A percentile compares a stretch with the other conserved stretches of the same genome.
These are phyloP conservation scores for Pseudochirops cupreus DNA, from an alignment of 2,797 vertebrate species.

Conservation along the genomic window DNA sequence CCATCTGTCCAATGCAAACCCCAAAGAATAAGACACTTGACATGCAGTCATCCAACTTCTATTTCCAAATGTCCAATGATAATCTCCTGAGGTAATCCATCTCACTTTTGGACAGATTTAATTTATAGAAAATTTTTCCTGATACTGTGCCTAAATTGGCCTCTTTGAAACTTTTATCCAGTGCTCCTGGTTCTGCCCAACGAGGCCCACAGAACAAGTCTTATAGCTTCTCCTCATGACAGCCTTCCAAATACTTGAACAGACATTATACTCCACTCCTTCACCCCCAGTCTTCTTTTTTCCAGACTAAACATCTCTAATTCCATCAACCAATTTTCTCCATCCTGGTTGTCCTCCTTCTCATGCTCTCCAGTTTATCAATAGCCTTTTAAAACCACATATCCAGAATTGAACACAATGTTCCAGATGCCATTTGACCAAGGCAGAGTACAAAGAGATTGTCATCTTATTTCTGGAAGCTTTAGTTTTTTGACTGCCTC, in stretches of 20 bases:
- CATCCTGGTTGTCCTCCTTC: background rate
- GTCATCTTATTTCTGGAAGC: background rate
- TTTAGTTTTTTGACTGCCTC: background rate
- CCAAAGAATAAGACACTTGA: background rate
- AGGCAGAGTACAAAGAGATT: background rate
- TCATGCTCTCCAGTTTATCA: background rate
- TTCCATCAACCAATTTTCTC: background rate
- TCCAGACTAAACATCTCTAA: background rate
- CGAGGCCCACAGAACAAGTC: background rate
- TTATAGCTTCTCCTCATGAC: background rate
- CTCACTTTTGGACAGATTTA: background rate
- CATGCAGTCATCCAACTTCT: background rate
- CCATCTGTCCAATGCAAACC: background rate
- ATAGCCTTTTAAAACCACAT: background rate
- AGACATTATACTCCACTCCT: background rate
- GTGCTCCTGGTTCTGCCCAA: background rate
- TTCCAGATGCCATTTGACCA: background rate
- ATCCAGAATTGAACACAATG: background rate
- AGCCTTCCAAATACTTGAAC: background rate
- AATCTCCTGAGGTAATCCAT: background rate
- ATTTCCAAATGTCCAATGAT: background rate
- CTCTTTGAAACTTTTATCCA: background rate
- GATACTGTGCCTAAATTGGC: background rate
- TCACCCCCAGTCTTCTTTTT: background rate
- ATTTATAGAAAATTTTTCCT: background rate